Evolutionary conservation across 2,888 invertebrate species (phyloP), one percentile per base, ranked within the genome.

Genomic region (Ophion slaviceki): DNA sequence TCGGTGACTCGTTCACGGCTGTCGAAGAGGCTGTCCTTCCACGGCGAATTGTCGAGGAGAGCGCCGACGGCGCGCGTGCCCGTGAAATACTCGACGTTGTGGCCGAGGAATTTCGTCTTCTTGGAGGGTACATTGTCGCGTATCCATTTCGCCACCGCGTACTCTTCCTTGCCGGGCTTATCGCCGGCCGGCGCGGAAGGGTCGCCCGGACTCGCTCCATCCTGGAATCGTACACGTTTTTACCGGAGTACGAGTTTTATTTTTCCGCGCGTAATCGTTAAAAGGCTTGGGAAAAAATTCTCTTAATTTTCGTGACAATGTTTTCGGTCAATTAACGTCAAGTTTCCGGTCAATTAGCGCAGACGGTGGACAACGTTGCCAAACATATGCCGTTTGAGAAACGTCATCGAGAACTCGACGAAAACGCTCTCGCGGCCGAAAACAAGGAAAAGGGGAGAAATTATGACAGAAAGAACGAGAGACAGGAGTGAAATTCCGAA

Each of bases 21-120:
- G 36, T 97, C 96, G 94, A 99, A 99, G 66, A 97, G 93, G 0
- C 97, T 96, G 75, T 96, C 96, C 84, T 96, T 97, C 96, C 98
- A 99, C 93, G 98, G 97, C 0, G 99, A 99, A 53, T 90, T 92
- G 66, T 97, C 97, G 93, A 99, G 94, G 8, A 99, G 94, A 0
- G 97, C 97, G 93, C 99, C 99, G 17, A 99, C 96, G 0, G 99
- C 99, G 93, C 98, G 98, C 87, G 96, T 95, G 96, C 98, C 98
- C 88, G 98, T 98, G 92, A 99, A 99, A 94, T 99, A 99, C 93
- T 99, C 98, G 14, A 99, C 99, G 94, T 98, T 97, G 94, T 99
- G 99, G 92, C 98, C 98, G 75, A 99, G 95, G 93, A 99, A 98
- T 94, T 99, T 99, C 0, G 99, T 99, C 94, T 98, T 98, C 95